phyloP scores from a whole-genome alignment of 53 echinoderm and acorn worm species.

The Arbacia lixula region DNA sequence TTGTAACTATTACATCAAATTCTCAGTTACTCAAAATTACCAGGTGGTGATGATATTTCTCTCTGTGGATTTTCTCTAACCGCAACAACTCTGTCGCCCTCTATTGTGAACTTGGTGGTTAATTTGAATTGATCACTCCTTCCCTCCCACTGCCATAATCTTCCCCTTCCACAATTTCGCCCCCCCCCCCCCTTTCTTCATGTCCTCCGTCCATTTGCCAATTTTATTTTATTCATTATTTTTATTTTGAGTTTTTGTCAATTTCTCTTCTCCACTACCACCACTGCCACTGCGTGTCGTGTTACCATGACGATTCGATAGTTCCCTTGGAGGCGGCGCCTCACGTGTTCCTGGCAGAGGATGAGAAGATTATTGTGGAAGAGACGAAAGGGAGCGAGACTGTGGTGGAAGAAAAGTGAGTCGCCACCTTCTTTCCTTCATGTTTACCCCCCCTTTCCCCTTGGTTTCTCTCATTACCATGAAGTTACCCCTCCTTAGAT shows the following conservation, averaged over 20 bases:
- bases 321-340: slow-evolving; percentile 90
- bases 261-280: slow-evolving; percentile 46
- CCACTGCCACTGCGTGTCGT: not conserved
- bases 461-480: too few relatives aligned
- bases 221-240: slow-evolving; percentile 29
- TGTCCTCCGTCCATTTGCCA: not conserved
- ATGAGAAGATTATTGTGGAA: slow-evolving; percentile 99
- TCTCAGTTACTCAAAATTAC: too few relatives aligned
- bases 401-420: slow-evolving; percentile 99
- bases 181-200: not conserved
- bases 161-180: too few relatives aligned
- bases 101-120: too few relatives aligned
- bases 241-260: slow-evolving; percentile 21
- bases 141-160: too few relatives aligned
- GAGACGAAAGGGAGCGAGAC: slow-evolving; percentile 89
- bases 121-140: too few relatives aligned
- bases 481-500: too few relatives aligned
- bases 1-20: too few relatives aligned
- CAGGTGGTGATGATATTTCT: too few relatives aligned
- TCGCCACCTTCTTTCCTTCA: slow-evolving; percentile 42
- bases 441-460: not conserved
- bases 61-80: too few relatives aligned
- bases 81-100: too few relatives aligned
- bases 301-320: slow-evolving; percentile 33
- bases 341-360: slow-evolving; percentile 97